These are phyloP conservation scores for Heliconius hortense DNA, from an alignment of 2,888 invertebrate species.

Conservation along the genomic window DNA sequence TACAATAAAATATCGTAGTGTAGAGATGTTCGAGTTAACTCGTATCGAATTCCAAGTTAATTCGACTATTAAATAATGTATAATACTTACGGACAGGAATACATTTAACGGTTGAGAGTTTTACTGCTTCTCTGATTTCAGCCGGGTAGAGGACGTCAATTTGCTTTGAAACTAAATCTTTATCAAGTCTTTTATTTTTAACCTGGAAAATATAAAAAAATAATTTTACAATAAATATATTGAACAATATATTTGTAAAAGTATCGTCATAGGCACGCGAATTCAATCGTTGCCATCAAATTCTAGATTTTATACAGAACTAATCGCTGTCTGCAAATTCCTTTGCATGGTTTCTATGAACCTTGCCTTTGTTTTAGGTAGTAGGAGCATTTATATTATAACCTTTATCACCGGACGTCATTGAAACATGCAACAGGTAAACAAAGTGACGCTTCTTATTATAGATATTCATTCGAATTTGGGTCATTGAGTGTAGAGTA, in stretches of 20 bases:
- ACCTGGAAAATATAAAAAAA: conserved; percentile 50
- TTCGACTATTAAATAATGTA: background rate
- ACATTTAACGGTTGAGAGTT: conserved; percentile 56
- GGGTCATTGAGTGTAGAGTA: no score
- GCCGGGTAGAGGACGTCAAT: conserved; percentile 66
- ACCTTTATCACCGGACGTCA: no score
- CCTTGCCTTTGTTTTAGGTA: no score
- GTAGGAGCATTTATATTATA: no score
- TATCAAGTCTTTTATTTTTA: conserved; percentile 64
- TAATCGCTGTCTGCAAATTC: no score
- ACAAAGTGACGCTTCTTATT: no score
- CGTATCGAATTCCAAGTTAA: background rate
- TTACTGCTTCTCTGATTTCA: conserved; percentile 60
- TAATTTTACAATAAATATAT: background rate
- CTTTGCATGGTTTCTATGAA: no score
- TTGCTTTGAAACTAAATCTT: conserved; percentile 63
- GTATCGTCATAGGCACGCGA: background rate
- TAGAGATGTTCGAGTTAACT: background rate
- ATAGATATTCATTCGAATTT: no score
- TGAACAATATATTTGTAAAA: background rate
- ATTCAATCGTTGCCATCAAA: background rate
- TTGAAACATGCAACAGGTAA: no score
- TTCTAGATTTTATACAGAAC: no score
- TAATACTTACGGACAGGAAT: conserved; percentile 63
- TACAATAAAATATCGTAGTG: background rate